Percentiles rank a stretch among this genome's conserved stretches.
phyloP scores from a whole-genome alignment of 2,113 vertebrate genomes.

The Pelecanus crispus region DNA sequence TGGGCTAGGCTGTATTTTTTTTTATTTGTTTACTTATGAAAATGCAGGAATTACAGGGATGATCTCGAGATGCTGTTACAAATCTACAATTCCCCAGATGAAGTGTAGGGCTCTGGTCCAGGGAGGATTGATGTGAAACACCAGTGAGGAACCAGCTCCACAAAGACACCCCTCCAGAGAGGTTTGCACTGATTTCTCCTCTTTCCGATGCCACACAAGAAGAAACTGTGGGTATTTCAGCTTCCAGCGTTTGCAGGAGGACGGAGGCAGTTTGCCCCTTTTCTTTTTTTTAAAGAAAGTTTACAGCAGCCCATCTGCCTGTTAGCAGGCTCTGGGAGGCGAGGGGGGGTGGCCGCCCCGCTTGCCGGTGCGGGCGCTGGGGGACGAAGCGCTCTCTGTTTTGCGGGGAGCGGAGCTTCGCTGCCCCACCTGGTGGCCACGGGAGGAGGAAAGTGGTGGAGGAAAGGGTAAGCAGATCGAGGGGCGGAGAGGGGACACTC shows the following conservation, averaged over 20 bases:
- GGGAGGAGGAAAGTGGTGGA: not conserved
- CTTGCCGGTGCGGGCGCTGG: not conserved
- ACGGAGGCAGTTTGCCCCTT: rapidly evolving
- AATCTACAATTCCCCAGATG: not conserved
- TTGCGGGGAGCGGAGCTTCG: not conserved
- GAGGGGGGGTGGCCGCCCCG: rapidly evolving
- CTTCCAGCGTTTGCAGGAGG: not conserved
- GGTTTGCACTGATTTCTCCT: not conserved
- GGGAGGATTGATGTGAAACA: too few relatives aligned
- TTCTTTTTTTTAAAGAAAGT: not conserved
- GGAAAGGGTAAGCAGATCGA: too few relatives aligned
- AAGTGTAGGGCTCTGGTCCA: rapidly evolving
- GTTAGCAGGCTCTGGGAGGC: not conserved
- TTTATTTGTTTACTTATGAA: not conserved
- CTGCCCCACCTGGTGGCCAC: not conserved
- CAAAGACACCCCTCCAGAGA: not conserved
- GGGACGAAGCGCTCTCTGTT: not conserved
- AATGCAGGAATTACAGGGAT: rapidly evolving
- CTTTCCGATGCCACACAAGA: rapidly evolving
- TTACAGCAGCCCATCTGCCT: not conserved
- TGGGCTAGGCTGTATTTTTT: not conserved
- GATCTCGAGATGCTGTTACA: not conserved
- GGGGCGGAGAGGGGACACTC: rapidly evolving
- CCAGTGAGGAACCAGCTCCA: too few relatives aligned
- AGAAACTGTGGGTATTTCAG: not conserved